A percentile compares a stretch with the other conserved stretches of the same genome.
Evolutionary conservation across 2,797 vertebrate genomes (phyloP).

Genomic region (Ammospiza maritima): DNA sequence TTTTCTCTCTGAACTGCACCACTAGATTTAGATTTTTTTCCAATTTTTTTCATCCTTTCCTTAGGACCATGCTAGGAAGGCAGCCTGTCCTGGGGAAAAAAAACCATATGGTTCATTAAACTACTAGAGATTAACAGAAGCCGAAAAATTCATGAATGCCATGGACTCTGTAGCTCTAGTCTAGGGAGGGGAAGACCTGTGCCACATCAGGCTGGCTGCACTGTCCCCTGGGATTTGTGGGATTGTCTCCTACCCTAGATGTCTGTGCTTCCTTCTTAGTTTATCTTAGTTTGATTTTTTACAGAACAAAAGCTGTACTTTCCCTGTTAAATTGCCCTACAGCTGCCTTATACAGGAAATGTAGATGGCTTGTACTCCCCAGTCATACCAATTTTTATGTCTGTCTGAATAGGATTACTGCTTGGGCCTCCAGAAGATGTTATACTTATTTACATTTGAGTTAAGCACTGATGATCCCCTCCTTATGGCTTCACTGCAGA

Average conservation of each 20-base stretch:
- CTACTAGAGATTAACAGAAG: background rate
- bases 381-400: background rate
- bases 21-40: background rate
- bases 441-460: constrained; percentile 31
- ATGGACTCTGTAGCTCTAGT: background rate
- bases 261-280: background rate
- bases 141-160: background rate
- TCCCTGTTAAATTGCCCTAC: background rate
- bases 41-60: background rate
- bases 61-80: background rate
- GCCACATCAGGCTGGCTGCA: background rate
- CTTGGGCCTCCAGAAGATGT: constrained; percentile 2
- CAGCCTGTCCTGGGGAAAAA: background rate
- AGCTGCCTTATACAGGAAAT: background rate
- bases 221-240: background rate
- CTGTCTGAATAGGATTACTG: background rate
- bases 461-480: background rate
- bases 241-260: background rate
- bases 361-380: background rate
- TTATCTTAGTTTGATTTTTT: background rate
- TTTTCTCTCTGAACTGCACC: background rate
- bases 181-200: background rate
- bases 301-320: background rate
- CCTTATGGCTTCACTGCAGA: background rate
- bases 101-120: background rate